Evolutionary conservation across 2,113 vertebrate species (phyloP), one percentile per base, ranked within the genome.

Genomic region (Mixornis gularis): DNA sequence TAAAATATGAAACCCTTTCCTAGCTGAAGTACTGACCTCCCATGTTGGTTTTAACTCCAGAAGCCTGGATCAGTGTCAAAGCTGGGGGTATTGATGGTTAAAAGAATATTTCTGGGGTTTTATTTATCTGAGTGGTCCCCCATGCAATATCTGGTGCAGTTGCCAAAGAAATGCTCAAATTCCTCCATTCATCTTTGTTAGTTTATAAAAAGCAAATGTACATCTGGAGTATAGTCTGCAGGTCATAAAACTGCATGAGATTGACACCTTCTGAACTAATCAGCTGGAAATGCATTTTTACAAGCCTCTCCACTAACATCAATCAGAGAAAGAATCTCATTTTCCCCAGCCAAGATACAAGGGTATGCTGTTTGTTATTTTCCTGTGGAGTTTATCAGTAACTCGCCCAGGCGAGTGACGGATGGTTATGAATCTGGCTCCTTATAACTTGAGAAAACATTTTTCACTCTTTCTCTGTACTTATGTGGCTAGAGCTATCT

Each of bases 141-240:
- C 58, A 96, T 95, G 95, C 95, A 96, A 55, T 96, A 93, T 82
- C 43, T 77, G 95, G 79, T 94, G 79, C 90, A 93, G 93, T 79
- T 97, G 96, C 97, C 96, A 94, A 96, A 95, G 65, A 97, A 96
- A 94, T 79, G 94, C 93, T 98, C 94, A 95, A 87, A 97, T 97
- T 96, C 94, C 96, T 79, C 95, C 97, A 98, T 98, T 98, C 96
- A 95, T 98, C 97, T 98, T 97, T 98, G 98, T 98, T 98, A 98
- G 97, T 98, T 98, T 98, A 98, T 98, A 98, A 98, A 98, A 98
- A 98, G 97, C 97, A 97, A 95, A 97, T 89, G 97, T 98, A 97
- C 98, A 98, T 98, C 97, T 98, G 98, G 97, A 94, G 84, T 96
- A 95, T 94, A 95, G 97, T 96, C 97, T 95, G 94, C 95, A 97